Percentiles rank a stretch among this genome's conserved stretches.
These are phyloP conservation scores for Sitobion miscanthi DNA, from an alignment of 1,140 invertebrate species.

Conservation along the genomic window DNA sequence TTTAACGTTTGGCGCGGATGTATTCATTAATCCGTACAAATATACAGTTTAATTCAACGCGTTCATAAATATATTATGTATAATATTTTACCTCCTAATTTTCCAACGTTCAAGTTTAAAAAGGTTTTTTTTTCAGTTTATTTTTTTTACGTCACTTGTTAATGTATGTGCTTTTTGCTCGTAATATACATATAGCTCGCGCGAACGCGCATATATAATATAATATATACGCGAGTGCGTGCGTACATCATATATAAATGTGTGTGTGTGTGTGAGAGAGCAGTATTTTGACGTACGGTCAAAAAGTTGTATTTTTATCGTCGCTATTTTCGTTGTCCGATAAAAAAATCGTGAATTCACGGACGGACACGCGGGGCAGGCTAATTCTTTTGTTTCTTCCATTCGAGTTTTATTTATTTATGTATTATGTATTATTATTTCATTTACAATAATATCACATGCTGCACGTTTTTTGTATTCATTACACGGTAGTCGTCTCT, in stretches of 20 bases:
- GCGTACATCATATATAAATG: background rate
- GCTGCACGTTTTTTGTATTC: background rate
- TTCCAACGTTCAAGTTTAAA: background rate
- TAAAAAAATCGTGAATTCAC: constrained; percentile 32
- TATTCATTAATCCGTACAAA: background rate
- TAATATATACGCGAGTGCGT: background rate
- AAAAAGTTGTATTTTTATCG: constrained; percentile 45
- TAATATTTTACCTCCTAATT: constrained; percentile 6
- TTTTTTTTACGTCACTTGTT: background rate
- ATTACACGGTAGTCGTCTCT: background rate
- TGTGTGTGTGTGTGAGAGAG: background rate
- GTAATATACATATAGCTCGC: background rate
- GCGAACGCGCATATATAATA: background rate
- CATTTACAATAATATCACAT: background rate
- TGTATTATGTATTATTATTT: constrained; percentile 22
- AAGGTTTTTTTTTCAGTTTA: background rate
- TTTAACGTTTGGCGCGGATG: background rate
- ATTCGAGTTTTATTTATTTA: background rate
- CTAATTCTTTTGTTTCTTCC: constrained; percentile 21
- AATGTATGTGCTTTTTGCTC: background rate
- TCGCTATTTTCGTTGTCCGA: constrained; percentile 36
- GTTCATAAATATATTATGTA: background rate
- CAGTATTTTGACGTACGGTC: constrained; percentile 20
- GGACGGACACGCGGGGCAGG: background rate
- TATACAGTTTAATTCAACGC: background rate